A percentile compares a stretch with the other conserved stretches of the same genome.
Conservation (phyloP, 2,888 invertebrate species). For the Pristionchus arcanus region DNA sequence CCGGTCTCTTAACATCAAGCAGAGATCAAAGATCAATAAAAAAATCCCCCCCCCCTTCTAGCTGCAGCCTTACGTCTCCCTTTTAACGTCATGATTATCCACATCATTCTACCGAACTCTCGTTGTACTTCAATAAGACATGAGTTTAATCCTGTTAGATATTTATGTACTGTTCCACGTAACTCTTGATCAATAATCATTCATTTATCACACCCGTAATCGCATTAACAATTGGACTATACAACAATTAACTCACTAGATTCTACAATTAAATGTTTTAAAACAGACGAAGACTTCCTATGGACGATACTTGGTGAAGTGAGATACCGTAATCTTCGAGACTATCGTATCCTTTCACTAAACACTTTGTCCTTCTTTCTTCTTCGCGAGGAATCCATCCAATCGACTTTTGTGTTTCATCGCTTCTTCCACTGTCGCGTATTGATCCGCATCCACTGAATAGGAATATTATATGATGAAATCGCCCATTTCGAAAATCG, state of each 20-base stretch:
- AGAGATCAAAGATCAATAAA: too few relatives aligned
- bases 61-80: too few relatives aligned
- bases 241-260: constrained; percentile 31
- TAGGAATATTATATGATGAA: not conserved
- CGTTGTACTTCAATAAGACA: too few relatives aligned
- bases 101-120: too few relatives aligned
- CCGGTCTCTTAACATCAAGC: too few relatives aligned
- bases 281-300: not conserved
- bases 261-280: not conserved
- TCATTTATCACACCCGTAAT: not conserved
- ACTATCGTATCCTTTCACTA: not conserved
- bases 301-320: not conserved
- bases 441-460: constrained; percentile 23
- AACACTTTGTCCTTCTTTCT: constrained; percentile 16
- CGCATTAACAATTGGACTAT: not conserved
- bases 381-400: constrained; percentile 17
- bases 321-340: not conserved
- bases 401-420: constrained; percentile 1
- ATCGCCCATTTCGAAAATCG: not conserved
- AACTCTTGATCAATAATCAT: not conserved
- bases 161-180: not conserved
- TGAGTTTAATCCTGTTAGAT: too few relatives aligned
- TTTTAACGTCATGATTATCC: too few relatives aligned
- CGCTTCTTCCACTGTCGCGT: constrained; percentile 43
- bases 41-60: too few relatives aligned